phyloP scores from a whole-genome alignment of 2,888 invertebrate genomes.

The Netelia inedita region DNA sequence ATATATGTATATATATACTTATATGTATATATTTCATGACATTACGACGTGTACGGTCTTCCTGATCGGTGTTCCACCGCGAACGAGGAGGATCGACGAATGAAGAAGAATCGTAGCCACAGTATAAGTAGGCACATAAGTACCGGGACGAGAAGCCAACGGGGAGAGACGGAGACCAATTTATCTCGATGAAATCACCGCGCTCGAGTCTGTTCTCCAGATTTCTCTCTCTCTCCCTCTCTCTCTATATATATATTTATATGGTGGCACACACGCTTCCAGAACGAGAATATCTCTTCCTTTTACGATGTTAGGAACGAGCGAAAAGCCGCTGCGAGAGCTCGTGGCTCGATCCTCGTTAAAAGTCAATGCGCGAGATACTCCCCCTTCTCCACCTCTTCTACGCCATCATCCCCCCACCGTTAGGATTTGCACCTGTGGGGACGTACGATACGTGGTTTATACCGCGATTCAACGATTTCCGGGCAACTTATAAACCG shows the following conservation, averaged over 20 bases:
- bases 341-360: conserved; percentile 56
- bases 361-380: conserved; percentile 45
- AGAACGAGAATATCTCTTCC: conserved; percentile 61
- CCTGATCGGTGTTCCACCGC: not conserved
- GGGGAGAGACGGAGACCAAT: conserved; percentile 58
- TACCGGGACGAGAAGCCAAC: conserved; percentile 34
- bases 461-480: conserved; percentile 57
- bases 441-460: conserved; percentile 58
- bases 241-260: conserved; percentile 30
- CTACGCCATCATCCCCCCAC: no score
- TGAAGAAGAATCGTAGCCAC: conserved; percentile 23
- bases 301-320: conserved; percentile 61
- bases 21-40: conserved; percentile 30
- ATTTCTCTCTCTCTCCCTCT: not conserved
- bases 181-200: conserved; percentile 65
- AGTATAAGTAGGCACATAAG: conserved; percentile 48
- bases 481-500: conserved; percentile 51
- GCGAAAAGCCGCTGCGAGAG: conserved; percentile 36
- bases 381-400: conserved; percentile 1
- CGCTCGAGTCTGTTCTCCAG: conserved; percentile 31
- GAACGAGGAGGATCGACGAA: conserved; percentile 7
- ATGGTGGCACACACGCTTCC: conserved; percentile 35
- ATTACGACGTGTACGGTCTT: conserved; percentile 21
- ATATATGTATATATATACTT: no score
- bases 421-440: conserved; percentile 59